Conservation (phyloP, 1,140 invertebrate genomes). For the Conopomorpha cramerella region DNA sequence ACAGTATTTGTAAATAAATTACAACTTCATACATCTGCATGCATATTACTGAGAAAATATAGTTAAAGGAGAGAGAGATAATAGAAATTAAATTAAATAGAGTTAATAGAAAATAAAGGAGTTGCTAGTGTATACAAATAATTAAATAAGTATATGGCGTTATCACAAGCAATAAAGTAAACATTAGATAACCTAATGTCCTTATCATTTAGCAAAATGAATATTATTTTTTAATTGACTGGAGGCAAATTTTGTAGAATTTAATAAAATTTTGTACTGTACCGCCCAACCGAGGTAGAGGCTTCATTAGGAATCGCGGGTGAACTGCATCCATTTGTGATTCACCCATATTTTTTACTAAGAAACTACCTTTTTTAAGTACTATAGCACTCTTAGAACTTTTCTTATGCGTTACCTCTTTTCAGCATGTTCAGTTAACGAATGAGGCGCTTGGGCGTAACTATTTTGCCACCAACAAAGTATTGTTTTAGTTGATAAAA, state of each 20-base stretch:
- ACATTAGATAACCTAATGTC: not conserved
- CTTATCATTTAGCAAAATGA: no score
- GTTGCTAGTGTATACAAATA: not conserved
- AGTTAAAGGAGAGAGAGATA: not conserved
- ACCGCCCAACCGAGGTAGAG: not conserved
- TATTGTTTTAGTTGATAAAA: no score
- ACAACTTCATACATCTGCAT: not conserved
- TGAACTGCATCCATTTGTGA: not conserved
- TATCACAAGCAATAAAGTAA: no score
- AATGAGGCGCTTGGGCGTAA: no score
- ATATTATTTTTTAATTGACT: not conserved
- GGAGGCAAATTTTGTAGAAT: not conserved
- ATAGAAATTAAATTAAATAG: not conserved
- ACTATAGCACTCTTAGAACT: no score
- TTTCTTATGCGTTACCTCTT: no score
- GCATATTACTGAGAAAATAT: not conserved
- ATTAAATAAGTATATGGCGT: not conserved
- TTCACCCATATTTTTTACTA: no score
- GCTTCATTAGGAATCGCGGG: not conserved
- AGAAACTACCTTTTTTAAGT: no score
- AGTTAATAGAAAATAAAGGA: not conserved
- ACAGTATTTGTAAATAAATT: no score
- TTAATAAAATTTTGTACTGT: not conserved
- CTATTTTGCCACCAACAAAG: no score
- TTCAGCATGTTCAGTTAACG: no score